Percentiles rank a stretch among this genome's conserved stretches.
Evolutionary conservation across 2,888 invertebrate genomes (phyloP).

Genomic region (Steinernema carpocapsae): DNA sequence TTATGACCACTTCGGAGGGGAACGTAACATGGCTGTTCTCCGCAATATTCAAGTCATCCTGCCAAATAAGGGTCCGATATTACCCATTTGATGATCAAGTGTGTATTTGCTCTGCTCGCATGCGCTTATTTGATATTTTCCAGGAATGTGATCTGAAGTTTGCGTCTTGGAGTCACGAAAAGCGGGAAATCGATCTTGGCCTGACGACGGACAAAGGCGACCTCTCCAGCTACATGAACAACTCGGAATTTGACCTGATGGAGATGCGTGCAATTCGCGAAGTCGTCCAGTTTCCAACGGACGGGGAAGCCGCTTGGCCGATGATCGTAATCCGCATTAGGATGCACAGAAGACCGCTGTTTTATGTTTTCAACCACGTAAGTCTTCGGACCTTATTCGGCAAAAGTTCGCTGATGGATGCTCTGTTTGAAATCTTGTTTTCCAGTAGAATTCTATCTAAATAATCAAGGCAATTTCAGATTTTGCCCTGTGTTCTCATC

Average conservation of each 20-base stretch:
- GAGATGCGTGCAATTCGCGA: conserved; percentile 69
- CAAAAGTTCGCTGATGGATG: conserved; percentile 17
- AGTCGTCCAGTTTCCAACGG: conserved; percentile 58
- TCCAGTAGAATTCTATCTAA: too few relatives aligned
- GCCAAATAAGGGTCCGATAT: conserved; percentile 73
- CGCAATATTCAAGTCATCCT: conserved; percentile 73
- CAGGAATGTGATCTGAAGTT: conserved; percentile 73
- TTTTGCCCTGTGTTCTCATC: conserved; percentile 74
- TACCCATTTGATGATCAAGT: conserved; percentile 73
- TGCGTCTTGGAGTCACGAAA: conserved; percentile 74
- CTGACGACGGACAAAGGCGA: conserved; percentile 80
- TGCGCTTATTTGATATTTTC: conserved; percentile 69
- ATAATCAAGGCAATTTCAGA: conserved; percentile 68
- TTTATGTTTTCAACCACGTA: conserved; percentile 72
- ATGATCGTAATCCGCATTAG: conserved; percentile 71
- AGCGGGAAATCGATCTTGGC: conserved; percentile 74
- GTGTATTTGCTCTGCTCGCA: conserved; percentile 45
- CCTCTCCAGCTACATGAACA: conserved; percentile 86
- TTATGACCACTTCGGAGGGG: conserved; percentile 71
- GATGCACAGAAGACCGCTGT: conserved; percentile 72
- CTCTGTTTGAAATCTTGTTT: too few relatives aligned
- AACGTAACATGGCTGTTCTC: conserved; percentile 74
- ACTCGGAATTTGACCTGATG: conserved; percentile 83
- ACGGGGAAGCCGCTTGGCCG: conserved; percentile 71
- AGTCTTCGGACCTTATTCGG: conserved; percentile 19